Evolutionary conservation across 2,113 vertebrate species (phyloP).

Genomic region (Osmerus mordax): DNA sequence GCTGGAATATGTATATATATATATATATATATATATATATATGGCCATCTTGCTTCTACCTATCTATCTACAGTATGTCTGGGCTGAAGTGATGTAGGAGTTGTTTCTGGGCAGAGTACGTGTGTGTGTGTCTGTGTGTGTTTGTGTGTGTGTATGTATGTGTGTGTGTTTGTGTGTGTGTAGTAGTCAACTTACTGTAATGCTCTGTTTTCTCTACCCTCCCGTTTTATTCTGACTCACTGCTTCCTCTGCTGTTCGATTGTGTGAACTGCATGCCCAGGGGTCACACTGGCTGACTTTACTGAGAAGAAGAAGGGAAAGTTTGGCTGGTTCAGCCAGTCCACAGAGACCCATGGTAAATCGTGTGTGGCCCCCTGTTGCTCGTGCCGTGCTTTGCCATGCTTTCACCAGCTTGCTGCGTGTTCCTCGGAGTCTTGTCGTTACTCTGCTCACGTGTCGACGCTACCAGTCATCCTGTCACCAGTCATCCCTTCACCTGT

Average conservation of each 20-base stretch:
- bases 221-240: conserved; percentile 62
- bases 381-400: conserved; percentile 28
- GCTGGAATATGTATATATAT: too few species aligned
- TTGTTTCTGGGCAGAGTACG: not conserved
- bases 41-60: too few species aligned
- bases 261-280: conserved; percentile 86
- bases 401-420: conserved; percentile 14
- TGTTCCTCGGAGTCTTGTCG: conserved; percentile 1
- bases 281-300: conserved; percentile 92
- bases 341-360: conserved; percentile 93
- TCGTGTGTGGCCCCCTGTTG: conserved; percentile 16
- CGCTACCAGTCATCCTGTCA: not conserved
- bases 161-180: conserved; percentile 5
- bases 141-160: not conserved
- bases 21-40: too few species aligned
- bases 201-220: conserved; percentile 46
- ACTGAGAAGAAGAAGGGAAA: conserved; percentile 94
- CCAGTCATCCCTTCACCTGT: too few species aligned
- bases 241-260: conserved; percentile 82
- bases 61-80: too few species aligned
- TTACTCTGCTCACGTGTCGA: not conserved
- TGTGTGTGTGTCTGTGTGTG: not conserved
- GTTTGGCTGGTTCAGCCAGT: conserved; percentile 91
- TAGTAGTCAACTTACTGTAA: conserved; percentile 32
- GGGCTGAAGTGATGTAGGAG: too few species aligned